Conservation (phyloP, 2,888 invertebrate species). For the Hetaerina titia region DNA sequence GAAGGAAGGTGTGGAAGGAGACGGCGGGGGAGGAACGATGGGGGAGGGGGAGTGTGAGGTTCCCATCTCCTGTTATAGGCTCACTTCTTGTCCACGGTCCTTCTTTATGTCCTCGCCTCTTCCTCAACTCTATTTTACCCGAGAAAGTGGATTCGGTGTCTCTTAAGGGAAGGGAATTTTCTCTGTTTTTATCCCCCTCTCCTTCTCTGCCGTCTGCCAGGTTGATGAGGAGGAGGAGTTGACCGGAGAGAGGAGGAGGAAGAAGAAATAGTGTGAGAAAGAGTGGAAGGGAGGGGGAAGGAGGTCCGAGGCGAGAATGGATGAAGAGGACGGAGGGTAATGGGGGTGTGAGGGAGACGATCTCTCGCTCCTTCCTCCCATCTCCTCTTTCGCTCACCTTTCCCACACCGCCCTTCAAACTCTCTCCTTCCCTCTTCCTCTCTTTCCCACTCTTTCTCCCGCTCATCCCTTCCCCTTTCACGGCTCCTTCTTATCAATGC, state of each 20-base stretch:
- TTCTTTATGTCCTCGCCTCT: conserved; percentile 64
- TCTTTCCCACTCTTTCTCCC: not conserved
- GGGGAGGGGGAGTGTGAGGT: not conserved
- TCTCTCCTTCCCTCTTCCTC: not conserved
- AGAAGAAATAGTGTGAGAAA: not conserved
- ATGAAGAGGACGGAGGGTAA: conserved; percentile 39
- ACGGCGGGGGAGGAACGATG: not conserved
- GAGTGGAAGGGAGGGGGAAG: not conserved
- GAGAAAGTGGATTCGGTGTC: conserved; percentile 64
- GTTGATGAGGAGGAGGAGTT: conserved; percentile 36
- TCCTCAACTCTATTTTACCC: conserved; percentile 61
- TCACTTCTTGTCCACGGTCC: conserved; percentile 64
- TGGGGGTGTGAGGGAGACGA: conserved; percentile 47
- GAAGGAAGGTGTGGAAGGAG: not conserved
- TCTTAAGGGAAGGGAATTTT: not conserved
- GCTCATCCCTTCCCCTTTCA: not conserved
- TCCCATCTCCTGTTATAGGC: conserved; percentile 54
- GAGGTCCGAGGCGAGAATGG: not conserved
- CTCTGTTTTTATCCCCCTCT: conserved; percentile 56
- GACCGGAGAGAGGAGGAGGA: not conserved
- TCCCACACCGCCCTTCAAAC: not conserved
- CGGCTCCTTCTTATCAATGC: conserved; percentile 50
- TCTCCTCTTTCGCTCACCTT: conserved; percentile 9
- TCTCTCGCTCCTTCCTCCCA: not conserved
- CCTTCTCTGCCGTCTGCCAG: conserved; percentile 1